Conservation (phyloP, 1,140 invertebrate species). For the Drusus annulatus region DNA sequence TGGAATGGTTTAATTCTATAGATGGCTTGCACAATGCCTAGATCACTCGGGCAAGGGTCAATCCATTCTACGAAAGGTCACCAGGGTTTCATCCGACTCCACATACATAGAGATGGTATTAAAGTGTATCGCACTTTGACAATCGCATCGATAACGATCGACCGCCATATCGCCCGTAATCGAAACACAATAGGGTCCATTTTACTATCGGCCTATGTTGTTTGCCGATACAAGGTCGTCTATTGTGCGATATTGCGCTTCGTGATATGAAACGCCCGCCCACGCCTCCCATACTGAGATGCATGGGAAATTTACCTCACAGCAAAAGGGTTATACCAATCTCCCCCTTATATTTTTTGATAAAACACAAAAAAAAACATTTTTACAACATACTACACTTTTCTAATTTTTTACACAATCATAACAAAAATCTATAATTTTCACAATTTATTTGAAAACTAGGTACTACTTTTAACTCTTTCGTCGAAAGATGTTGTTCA, state of each 20-base stretch:
- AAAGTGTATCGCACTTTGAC: slow-evolving; percentile 39
- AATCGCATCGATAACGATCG: slow-evolving; percentile 35
- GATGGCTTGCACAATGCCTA: neutral
- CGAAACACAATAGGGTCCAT: slow-evolving; percentile 34
- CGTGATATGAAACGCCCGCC: slow-evolving; percentile 28
- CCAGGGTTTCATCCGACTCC: neutral
- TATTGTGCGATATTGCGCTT: slow-evolving; percentile 28
- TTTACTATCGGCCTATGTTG: slow-evolving; percentile 35
- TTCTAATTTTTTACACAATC: neutral
- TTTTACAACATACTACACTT: neutral
- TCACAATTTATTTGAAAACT: neutral
- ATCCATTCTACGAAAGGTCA: slow-evolving; percentile 5
- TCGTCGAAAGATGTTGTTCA: neutral
- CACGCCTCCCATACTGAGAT: neutral
- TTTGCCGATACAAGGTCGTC: slow-evolving; percentile 35
- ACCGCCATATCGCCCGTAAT: slow-evolving; percentile 27
- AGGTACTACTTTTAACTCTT: neutral
- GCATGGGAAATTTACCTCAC: neutral
- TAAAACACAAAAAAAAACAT: neutral
- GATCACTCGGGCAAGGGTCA: slow-evolving; percentile 12
- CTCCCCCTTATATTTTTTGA: neutral
- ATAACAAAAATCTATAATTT: neutral
- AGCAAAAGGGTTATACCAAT: neutral
- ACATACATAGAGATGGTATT: slow-evolving; percentile 25
- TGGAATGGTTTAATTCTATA: no score